Evolutionary conservation across 2,797 vertebrate species (phyloP), one percentile per base, ranked within the genome.

Genomic region (Cyprinella venusta): DNA sequence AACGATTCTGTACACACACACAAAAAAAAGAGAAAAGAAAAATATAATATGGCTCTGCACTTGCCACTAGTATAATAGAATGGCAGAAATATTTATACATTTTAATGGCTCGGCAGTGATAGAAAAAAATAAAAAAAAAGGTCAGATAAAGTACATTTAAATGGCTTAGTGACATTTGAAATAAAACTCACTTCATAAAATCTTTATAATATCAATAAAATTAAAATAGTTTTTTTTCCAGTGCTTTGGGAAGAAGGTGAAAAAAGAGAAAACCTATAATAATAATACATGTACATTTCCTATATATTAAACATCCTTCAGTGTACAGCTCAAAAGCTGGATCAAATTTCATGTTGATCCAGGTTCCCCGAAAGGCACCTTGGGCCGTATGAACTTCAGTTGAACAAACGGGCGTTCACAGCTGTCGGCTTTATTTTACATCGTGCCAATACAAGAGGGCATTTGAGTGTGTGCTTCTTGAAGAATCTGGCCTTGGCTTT

Each of bases 161-260:
- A 93, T 94, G 93, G 91, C 92, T 93, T 94, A 90, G 90, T 92
- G 92, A 94, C 90, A 91, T 91, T 86, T 90, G 90, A 92, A 92
- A 93, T 91, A 91, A 92, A 92, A 92, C 87, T 84, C 87, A 91
- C 87, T 92, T 88, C 89, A 91, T 91, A 93, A 87, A 92, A 90
- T 93, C 88, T 86, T 92, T 89, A 90, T 91, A 94, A 94, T 94
- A 89, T 92, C 86, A 93, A 89, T 90, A 93, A 94, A 88, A 91
- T 92, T 88, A 92, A 86, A 88, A 86, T 90, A 59, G 6, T 10
- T 79, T 84, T 83, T 94, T 84, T 94, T 95, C 92, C 93, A 95
- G 94, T 95, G 94, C 94, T 94, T 94, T 92, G 86, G 91, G 91
- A 92, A 89, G 83, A 88, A 84, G 87, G 89, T 91, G 90, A 88